These are phyloP conservation scores for Desmodus rotundus DNA, from an alignment of 2,113 vertebrate species.

Conservation along the genomic window DNA sequence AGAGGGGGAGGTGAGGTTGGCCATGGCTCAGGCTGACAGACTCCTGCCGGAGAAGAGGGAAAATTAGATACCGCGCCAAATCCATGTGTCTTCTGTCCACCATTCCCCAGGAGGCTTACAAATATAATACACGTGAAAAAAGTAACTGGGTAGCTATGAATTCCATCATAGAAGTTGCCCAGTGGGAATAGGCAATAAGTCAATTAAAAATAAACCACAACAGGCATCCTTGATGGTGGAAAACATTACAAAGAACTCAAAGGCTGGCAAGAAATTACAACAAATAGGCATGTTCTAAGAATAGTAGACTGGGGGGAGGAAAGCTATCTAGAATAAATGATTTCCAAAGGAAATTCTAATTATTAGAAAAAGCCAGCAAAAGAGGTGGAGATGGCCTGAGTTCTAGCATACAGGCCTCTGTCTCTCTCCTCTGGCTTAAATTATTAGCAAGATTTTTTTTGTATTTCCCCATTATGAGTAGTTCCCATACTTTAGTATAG, in stretches of 20 bases:
- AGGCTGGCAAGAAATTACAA: conserved; percentile 57
- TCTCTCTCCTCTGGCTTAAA: background rate
- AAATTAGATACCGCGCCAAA: background rate
- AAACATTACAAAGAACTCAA: conserved; percentile 57
- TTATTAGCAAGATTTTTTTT: conserved; percentile 1
- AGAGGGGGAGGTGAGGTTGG: background rate
- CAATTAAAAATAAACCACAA: conserved; percentile 60
- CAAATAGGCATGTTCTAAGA: conserved; percentile 64
- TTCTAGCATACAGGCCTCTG: background rate
- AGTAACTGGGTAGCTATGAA: conserved; percentile 51
- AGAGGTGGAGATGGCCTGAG: background rate
- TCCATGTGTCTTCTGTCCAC: background rate
- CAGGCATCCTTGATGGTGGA: conserved; percentile 52
- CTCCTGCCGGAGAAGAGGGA: background rate
- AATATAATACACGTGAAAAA: conserved; percentile 49
- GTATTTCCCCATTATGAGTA: background rate
- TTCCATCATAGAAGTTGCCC: conserved; percentile 57
- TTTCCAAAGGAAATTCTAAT: conserved; percentile 71
- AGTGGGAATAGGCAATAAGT: conserved; percentile 48
- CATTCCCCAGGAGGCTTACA: background rate
- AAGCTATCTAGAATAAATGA: conserved; percentile 61
- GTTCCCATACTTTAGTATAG: background rate
- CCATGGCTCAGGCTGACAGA: background rate
- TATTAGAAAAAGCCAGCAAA: conserved; percentile 59
- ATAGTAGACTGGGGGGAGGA: conserved; percentile 33